phyloP scores from a whole-genome alignment of 2,888 invertebrate genomes.

The Eurytoma californica region DNA sequence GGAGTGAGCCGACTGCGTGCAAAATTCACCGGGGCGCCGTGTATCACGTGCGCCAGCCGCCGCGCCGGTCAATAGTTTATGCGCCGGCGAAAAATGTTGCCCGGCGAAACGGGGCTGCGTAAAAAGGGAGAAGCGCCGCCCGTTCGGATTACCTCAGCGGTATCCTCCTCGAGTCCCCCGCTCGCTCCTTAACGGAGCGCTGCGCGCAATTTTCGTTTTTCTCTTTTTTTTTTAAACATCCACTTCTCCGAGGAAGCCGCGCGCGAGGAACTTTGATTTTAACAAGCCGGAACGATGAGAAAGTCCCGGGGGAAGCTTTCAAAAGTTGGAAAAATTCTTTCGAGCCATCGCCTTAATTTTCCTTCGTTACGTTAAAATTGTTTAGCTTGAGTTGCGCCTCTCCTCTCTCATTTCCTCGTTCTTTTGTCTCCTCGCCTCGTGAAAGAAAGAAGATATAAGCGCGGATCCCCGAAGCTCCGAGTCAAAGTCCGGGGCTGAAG shows the following conservation, averaged over 20 bases:
- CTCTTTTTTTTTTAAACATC: background rate
- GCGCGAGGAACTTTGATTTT: background rate
- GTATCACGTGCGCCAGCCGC: constrained; percentile 19
- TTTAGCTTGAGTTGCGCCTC: constrained; percentile 31
- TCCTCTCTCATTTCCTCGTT: constrained; percentile 23
- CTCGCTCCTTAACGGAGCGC: background rate
- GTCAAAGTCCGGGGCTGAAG: constrained; percentile 10
- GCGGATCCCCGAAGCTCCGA: background rate
- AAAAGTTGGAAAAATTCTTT: constrained; percentile 12
- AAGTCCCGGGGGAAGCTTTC: background rate
- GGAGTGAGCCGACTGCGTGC: constrained; percentile 14
- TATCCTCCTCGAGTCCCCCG: background rate
- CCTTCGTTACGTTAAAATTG: constrained; percentile 32
- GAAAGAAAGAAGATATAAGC: background rate
- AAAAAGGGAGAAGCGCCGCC: background rate
- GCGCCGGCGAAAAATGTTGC: constrained; percentile 44
- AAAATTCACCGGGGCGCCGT: constrained; percentile 45
- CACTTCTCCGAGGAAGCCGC: background rate
- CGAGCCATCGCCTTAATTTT: constrained; percentile 22
- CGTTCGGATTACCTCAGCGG: constrained; percentile 12
- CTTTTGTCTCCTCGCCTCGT: constrained; percentile 16
- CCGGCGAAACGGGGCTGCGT: background rate
- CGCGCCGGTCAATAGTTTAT: constrained; percentile 47
- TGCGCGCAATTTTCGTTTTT: background rate
- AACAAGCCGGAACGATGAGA: background rate